Evolutionary conservation across 2,888 invertebrate species (phyloP), one percentile per base, ranked within the genome.

Genomic region (Alcis repandata): DNA sequence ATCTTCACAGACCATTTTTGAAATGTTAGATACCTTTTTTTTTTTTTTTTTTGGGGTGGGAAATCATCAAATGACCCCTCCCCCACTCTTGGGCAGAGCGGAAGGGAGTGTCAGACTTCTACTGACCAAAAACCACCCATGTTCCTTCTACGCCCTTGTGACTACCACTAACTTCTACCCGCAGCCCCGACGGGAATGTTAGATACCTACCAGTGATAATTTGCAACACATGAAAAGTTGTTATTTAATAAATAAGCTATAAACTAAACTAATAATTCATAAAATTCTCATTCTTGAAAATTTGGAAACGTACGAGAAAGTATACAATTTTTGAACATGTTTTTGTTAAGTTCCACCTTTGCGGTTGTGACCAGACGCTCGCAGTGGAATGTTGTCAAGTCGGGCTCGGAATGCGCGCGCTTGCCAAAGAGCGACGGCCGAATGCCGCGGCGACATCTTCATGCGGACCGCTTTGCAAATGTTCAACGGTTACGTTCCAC

Each of bases 1-100:
- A 87, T 90, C 89, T 91, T 89, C 87, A 89, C 77, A 78, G 75
- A 82, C 80, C 80, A 82, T 80, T 85, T 85, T 83, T 76, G 76
- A 76, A 86, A 85, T 80, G 80, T 49, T 33, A 13, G 6, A 27
- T 27, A 4, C n/a, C n/a, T n/a, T n/a, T n/a, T n/a, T n/a, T n/a
- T n/a, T n/a, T n/a, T n/a, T n/a, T n/a, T n/a, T n/a, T n/a, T n/a
- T n/a, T n/a, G n/a, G n/a, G n/a, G n/a, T n/a, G n/a, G n/a, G n/a
- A n/a, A n/a, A n/a, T n/a, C n/a, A n/a, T n/a, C n/a, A n/a, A n/a
- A n/a, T n/a, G n/a, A n/a, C n/a, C n/a, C n/a, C n/a, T n/a, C n/a
- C n/a, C n/a, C n/a, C n/a, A n/a, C n/a, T n/a, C n/a, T n/a, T n/a
- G n/a, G n/a, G n/a, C n/a, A n/a, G n/a, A n/a, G n/a, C n/a, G n/a